A percentile compares a stretch with the other conserved stretches of the same genome.
Evolutionary conservation across 1,140 invertebrate species (phyloP).

Genomic region (Adelges cooleyi): DNA sequence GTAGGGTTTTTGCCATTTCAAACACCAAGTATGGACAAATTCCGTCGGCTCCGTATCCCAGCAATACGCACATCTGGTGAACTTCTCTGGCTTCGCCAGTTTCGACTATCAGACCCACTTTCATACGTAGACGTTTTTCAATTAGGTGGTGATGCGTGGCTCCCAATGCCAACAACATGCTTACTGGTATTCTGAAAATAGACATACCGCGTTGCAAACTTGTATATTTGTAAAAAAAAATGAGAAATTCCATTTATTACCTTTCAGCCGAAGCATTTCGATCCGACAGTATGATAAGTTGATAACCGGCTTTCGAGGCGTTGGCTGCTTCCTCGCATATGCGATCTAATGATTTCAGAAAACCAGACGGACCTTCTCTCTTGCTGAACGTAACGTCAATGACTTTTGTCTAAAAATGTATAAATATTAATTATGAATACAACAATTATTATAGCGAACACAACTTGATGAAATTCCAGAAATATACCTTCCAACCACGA

Average conservation of each 20-base stretch:
- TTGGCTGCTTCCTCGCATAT: conserved; percentile 70
- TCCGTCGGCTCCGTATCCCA: conserved; percentile 95
- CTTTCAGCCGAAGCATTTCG: conserved; percentile 54
- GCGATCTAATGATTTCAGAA: conserved; percentile 62
- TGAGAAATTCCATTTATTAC: conserved; percentile 34
- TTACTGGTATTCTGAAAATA: conserved; percentile 55
- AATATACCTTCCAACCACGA: conserved; percentile 67
- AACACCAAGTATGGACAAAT: conserved; percentile 96
- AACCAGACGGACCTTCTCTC: conserved; percentile 54
- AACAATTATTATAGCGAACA: not conserved
- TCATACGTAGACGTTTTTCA: conserved; percentile 89
- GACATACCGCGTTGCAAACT: not conserved
- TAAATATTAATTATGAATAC: not conserved
- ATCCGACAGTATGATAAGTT: conserved; percentile 84
- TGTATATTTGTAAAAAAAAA: not conserved
- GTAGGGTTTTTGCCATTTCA: conserved; percentile 71
- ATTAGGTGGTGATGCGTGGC: conserved; percentile 93
- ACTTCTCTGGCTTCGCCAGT: conserved; percentile 90
- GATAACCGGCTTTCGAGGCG: conserved; percentile 68
- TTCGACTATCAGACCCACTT: conserved; percentile 85
- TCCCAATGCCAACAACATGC: conserved; percentile 76
- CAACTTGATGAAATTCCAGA: not conserved
- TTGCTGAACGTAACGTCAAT: conserved; percentile 83
- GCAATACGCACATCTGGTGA: conserved; percentile 89
- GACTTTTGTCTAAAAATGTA: conserved; percentile 51